Evolutionary conservation across 2,797 vertebrate species (phyloP), one percentile per base, ranked within the genome.

Genomic region (Tapera naevia): DNA sequence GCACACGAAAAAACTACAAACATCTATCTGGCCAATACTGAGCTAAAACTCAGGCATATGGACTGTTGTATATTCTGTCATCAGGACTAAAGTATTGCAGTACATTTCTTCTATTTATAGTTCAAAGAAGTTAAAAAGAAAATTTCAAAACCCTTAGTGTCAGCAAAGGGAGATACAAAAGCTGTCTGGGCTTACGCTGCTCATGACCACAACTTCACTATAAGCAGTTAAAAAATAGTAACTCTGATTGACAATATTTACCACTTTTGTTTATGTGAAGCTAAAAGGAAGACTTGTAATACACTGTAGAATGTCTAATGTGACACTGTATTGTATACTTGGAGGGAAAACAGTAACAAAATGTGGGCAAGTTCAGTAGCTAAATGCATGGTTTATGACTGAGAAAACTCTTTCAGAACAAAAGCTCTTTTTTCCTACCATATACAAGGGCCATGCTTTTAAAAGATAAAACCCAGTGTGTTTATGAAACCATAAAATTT

Each of bases 201-300:
- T 97, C 90, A 80, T 94, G 94, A 91, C 93, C 94, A 96, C 86
- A 94, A 72, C 92, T 97, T 97, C 93, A 84, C 95, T 91, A 96
- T 95, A 96, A 67, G 95, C 75, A 96, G 91, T 93, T 97, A 97
- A 97, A 96, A 98, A 98, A 97, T 95, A 97, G 30, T 87, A 91
- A 94, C 88, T 93, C 91, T 90, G 96, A 97, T 95, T 97, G 96
- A 97, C 97, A 97, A 95, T 97, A 97, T 98, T 97, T 97, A 97
- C 97, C 88, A 66, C 74, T 94, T 96, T 95, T 98, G 97, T 97
- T 97, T 97, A 97, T 95, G 94, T 96, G 94, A 97, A 97, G 96
- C 89, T 93, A 97, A 96, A 97, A 97, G 94, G 95, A 97, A 97
- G 96, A 97, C 81, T 88, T 93, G 91, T 61, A 94, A 94, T 96